Evolutionary conservation across 2,113 vertebrate species (phyloP).

Genomic region (Rana temporaria): DNA sequence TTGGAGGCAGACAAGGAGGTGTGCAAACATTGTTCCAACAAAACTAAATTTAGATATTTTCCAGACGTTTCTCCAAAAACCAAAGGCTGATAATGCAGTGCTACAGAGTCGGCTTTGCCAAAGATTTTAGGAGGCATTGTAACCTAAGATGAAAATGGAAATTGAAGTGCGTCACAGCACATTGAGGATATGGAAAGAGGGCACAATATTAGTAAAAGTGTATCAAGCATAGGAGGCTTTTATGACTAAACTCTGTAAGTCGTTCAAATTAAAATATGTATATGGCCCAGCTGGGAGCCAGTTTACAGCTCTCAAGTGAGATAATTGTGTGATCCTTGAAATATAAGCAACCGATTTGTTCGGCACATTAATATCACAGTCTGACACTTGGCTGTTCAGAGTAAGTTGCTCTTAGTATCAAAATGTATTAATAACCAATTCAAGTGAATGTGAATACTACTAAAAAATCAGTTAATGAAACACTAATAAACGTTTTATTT

Average conservation of each 20-base stretch:
- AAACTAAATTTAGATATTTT: conserved; percentile 54
- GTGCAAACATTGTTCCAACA: conserved; percentile 47
- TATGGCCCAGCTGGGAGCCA: conserved; percentile 41
- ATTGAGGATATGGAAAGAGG: conserved; percentile 44
- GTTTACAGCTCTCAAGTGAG: conserved; percentile 30
- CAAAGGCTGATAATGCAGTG: conserved; percentile 45
- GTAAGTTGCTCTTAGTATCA: background rate
- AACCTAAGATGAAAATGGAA: conserved; percentile 55
- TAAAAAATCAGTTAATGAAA: too few relatives aligned
- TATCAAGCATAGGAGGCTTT: conserved; percentile 38
- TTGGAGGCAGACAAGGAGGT: conserved; percentile 56
- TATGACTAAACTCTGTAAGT: conserved; percentile 46
- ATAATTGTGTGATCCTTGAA: conserved; percentile 34
- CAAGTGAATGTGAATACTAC: background rate
- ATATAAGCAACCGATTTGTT: conserved; percentile 19
- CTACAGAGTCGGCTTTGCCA: conserved; percentile 34
- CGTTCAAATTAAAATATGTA: conserved; percentile 49
- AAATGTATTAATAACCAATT: conserved; percentile 14
- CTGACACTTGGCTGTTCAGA: background rate
- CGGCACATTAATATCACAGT: background rate
- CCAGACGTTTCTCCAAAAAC: conserved; percentile 52
- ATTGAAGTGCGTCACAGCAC: conserved; percentile 47
- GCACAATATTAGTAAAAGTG: conserved; percentile 44
- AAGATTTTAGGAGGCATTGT: conserved; percentile 55
- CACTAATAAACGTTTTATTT: too few relatives aligned